These are phyloP conservation scores for Trachemys scripta DNA, from an alignment of 2,113 vertebrate species.

Conservation along the genomic window DNA sequence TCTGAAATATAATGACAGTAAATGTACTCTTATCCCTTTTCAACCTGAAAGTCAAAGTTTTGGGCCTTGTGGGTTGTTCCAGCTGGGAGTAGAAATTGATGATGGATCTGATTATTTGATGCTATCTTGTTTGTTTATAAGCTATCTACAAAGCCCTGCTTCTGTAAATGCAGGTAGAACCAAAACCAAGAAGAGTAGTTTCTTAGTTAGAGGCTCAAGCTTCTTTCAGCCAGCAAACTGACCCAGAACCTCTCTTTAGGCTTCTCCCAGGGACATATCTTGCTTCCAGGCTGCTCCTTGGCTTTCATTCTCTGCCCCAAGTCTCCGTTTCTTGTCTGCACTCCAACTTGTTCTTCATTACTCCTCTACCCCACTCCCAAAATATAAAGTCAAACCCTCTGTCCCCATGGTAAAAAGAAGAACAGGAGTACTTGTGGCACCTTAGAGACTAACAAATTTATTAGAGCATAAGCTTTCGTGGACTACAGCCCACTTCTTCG, in stretches of 20 bases:
- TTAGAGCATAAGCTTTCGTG: no score
- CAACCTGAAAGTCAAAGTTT: background rate
- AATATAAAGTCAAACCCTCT: background rate
- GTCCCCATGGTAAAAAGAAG: background rate
- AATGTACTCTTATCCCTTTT: background rate
- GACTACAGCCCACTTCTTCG: no score
- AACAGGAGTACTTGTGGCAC: no score
- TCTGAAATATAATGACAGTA: background rate
- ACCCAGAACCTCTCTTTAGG: background rate
- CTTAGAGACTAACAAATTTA: no score
- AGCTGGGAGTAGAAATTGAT: background rate
- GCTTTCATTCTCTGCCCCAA: background rate
- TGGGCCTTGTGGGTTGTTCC: background rate
- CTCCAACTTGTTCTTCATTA: background rate
- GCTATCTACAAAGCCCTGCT: background rate
- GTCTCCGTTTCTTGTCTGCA: background rate
- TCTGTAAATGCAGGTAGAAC: background rate
- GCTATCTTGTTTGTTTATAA: background rate
- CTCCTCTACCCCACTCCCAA: background rate
- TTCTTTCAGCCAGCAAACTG: background rate
- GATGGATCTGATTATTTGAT: background rate
- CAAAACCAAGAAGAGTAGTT: background rate
- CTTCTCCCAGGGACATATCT: background rate
- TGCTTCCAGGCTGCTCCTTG: no score
- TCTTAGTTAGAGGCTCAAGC: background rate